Percentiles rank a stretch among this genome's conserved stretches.
Conservation (phyloP, 2,888 invertebrate genomes). For the Drosophila longiperda region DNA sequence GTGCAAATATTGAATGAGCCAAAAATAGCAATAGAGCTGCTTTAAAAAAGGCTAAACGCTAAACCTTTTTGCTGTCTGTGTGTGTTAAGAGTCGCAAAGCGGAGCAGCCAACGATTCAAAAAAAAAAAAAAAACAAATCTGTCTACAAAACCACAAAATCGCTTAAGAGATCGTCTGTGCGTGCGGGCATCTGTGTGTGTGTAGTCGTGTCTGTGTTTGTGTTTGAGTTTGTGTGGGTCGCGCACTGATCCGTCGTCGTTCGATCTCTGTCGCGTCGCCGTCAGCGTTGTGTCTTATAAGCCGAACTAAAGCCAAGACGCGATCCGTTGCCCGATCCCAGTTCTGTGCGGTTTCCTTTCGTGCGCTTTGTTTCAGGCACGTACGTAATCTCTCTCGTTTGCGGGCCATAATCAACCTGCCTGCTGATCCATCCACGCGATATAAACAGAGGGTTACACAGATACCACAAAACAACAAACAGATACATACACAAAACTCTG, state of each 20-base stretch:
- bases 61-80: constrained; percentile 29
- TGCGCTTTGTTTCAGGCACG: constrained; percentile 76
- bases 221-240: constrained; percentile 56
- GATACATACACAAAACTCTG: constrained; percentile 9
- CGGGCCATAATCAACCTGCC: constrained; percentile 77
- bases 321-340: constrained; percentile 39
- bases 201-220: constrained; percentile 22
- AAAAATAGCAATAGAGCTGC: constrained; percentile 42
- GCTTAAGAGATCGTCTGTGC: constrained; percentile 65
- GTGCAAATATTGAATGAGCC: constrained; percentile 42
- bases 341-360: constrained; percentile 58
- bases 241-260: constrained; percentile 66
- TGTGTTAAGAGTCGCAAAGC: constrained; percentile 19
- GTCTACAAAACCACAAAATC: constrained; percentile 75
- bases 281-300: constrained; percentile 68
- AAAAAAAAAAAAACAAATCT: constrained; percentile 31
- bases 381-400: constrained; percentile 70
- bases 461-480: constrained; percentile 24
- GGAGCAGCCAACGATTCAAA: constrained; percentile 42
- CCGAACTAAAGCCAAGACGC: constrained; percentile 68
- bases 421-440: constrained; percentile 67
- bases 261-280: constrained; percentile 59
- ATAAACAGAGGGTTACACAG: constrained; percentile 60
- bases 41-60: constrained; percentile 42
- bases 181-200: constrained; percentile 35